phyloP scores from a whole-genome alignment of 1,140 invertebrate genomes.

The Palaemon carinicauda region DNA sequence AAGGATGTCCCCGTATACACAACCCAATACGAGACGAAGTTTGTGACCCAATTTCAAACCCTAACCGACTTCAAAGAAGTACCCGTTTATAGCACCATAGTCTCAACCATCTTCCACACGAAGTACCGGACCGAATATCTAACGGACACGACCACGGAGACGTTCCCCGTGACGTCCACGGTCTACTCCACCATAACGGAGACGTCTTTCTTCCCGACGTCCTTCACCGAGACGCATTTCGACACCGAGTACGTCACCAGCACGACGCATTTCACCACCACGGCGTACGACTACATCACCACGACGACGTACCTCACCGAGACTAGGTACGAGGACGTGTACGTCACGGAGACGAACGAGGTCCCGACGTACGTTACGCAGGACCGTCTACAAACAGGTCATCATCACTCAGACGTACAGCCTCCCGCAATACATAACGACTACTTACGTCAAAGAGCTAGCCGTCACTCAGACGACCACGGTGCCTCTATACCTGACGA shows the following conservation, averaged over 20 bases:
- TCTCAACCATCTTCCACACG: conserved; percentile 36
- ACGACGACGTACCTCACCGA: conserved; percentile 17
- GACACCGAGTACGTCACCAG: conserved; percentile 31
- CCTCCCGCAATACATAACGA: conserved; percentile 37
- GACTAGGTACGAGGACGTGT: conserved; percentile 26
- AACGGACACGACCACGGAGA: conserved; percentile 7
- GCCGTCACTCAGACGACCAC: conserved; percentile 44
- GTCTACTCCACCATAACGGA: conserved; percentile 24
- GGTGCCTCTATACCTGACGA: conserved; percentile 38
- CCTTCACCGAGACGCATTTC: conserved; percentile 32
- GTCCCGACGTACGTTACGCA: conserved; percentile 32
- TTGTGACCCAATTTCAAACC: conserved; percentile 23
- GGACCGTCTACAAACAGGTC: conserved; percentile 15
- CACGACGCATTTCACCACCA: conserved; percentile 19
- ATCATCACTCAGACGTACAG: conserved; percentile 42
- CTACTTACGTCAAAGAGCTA: conserved; percentile 16
- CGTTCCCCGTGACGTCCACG: conserved; percentile 4
- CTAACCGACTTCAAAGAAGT: conserved; percentile 41
- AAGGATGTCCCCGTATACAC: conserved; percentile 30
- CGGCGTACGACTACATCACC: conserved; percentile 19
- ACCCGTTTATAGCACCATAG: conserved; percentile 21
- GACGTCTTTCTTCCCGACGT: conserved; percentile 27
- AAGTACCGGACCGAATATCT: conserved; percentile 35
- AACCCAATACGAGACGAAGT: conserved; percentile 34
- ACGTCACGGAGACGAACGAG: conserved; percentile 28